Conservation (phyloP, 1,140 invertebrate species). For the Leptoteleia sp. region DNA sequence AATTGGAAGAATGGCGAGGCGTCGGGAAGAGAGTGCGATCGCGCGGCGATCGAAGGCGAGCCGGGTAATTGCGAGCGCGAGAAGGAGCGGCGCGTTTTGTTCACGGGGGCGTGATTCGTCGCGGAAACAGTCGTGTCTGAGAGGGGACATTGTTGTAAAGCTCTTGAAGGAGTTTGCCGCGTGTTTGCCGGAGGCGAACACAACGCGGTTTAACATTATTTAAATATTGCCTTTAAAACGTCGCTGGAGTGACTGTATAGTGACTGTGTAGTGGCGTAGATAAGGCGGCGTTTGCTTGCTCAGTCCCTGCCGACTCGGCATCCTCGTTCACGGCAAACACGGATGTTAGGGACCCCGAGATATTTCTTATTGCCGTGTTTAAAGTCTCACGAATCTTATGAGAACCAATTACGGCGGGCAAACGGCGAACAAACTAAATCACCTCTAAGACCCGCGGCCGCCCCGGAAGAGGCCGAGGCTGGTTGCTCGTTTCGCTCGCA, state of each 20-base stretch:
- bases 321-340: constrained; percentile 63
- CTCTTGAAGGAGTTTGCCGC: constrained; percentile 56
- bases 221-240: constrained; percentile 71
- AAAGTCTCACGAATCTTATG: constrained; percentile 62
- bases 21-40: too few species aligned
- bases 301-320: constrained; percentile 59
- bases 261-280: constrained; percentile 64
- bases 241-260: constrained; percentile 59
- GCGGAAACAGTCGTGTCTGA: constrained; percentile 44
- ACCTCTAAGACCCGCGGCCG: background rate
- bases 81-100: constrained; percentile 3
- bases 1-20: too few species aligned
- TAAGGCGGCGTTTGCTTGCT: constrained; percentile 67
- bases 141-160: constrained; percentile 57
- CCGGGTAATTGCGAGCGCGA: constrained; percentile 8
- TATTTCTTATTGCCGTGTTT: constrained; percentile 66
- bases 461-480: constrained; percentile 27
- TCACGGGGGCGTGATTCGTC: constrained; percentile 46
- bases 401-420: constrained; percentile 45
- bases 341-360: constrained; percentile 58
- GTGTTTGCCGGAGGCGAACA: constrained; percentile 63
- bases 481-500: constrained; percentile 3
- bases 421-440: constrained; percentile 36
- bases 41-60: too few species aligned
- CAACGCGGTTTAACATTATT: constrained; percentile 69